These are phyloP conservation scores for Zalophus californianus DNA, from an alignment of 2,797 vertebrate species.

Conservation along the genomic window DNA sequence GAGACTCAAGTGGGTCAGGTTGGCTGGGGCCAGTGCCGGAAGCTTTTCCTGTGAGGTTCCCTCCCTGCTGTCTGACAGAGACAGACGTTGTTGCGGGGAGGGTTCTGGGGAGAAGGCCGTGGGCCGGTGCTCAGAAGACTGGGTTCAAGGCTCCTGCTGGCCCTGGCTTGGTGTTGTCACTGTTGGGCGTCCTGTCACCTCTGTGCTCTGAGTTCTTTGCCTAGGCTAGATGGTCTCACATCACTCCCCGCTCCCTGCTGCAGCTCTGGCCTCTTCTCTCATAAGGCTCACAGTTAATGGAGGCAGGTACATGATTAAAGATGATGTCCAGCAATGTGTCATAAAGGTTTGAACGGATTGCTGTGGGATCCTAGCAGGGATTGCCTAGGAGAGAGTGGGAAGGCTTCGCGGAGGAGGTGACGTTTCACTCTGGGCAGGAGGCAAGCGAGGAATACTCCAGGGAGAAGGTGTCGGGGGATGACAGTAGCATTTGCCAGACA, in stretches of 20 bases:
- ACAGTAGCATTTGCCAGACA: neutral
- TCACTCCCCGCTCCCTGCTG: neutral
- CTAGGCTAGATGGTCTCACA: fast-evolving
- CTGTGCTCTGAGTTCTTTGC: neutral
- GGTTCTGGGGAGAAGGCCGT: neutral
- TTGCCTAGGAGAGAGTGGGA: neutral
- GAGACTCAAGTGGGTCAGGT: neutral
- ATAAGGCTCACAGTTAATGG: neutral
- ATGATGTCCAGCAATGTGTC: neutral
- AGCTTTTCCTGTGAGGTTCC: too few relatives aligned
- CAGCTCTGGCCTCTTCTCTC: neutral
- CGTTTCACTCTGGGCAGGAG: neutral
- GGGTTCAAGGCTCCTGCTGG: neutral
- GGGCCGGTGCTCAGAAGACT: neutral
- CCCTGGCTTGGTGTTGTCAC: neutral
- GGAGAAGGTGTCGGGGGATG: neutral
- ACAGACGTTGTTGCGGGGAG: neutral
- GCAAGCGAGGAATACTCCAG: neutral
- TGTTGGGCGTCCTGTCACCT: neutral
- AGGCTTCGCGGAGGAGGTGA: neutral
- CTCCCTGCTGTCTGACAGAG: neutral
- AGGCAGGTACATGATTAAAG: neutral
- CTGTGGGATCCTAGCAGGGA: neutral
- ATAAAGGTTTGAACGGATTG: neutral
- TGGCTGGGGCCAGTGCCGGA: neutral